Conservation (phyloP, 2,888 invertebrate species). For the Agrilus cyanescens region DNA sequence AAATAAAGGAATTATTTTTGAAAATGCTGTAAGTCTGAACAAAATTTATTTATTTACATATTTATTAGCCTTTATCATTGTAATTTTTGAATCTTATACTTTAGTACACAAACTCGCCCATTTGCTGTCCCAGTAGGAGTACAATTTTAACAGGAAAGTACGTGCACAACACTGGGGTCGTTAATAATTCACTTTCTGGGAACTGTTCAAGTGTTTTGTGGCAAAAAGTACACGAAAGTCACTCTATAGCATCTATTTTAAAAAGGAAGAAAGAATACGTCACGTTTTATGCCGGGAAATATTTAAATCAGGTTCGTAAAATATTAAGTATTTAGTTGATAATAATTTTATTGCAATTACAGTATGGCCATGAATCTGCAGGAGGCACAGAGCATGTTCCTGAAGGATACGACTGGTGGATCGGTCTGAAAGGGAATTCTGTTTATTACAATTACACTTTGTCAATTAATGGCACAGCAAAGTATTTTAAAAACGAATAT, state of each 20-base stretch:
- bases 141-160: constrained; percentile 75
- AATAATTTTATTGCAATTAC: constrained; percentile 3
- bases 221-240: constrained; percentile 50
- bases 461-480: constrained; percentile 64
- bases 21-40: constrained; percentile 56
- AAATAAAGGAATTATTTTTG: constrained; percentile 53
- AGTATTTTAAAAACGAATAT: constrained; percentile 53
- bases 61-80: not conserved
- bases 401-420: constrained; percentile 78
- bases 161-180: constrained; percentile 67
- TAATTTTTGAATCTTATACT: constrained; percentile 15
- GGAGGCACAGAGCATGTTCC: constrained; percentile 62
- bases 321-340: constrained; percentile 1
- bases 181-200: constrained; percentile 67
- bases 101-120: constrained; percentile 73
- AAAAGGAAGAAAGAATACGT: constrained; percentile 50
- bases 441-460: constrained; percentile 84
- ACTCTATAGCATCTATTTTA: constrained; percentile 57
- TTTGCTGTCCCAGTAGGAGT: constrained; percentile 86
- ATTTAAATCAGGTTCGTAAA: constrained; percentile 65
- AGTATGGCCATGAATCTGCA: constrained; percentile 9
- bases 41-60: not conserved
- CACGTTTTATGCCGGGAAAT: constrained; percentile 91
- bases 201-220: constrained; percentile 63
- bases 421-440: constrained; percentile 82